Evolutionary conservation across 2,113 vertebrate genomes (phyloP).

Genomic region (Dinomys branickii): DNA sequence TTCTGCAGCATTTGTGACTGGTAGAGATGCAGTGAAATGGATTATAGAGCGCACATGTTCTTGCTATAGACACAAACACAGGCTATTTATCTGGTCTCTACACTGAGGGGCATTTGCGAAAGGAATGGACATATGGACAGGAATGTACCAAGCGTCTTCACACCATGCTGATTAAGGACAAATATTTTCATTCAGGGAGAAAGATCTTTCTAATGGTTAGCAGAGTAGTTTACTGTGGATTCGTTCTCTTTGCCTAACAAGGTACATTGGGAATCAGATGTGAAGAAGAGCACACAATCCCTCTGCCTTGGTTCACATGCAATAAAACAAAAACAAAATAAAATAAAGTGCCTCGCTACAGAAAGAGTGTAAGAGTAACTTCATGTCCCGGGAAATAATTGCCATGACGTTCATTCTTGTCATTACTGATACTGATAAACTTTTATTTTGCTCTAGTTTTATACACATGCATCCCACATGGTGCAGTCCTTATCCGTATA

Average conservation of each 20-base stretch:
- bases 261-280: background rate
- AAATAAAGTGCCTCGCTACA: background rate
- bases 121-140: background rate
- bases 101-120: background rate
- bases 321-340: background rate
- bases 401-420: background rate
- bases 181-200: background rate
- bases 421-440: background rate
- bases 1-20: background rate
- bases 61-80: background rate
- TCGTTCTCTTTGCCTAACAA: background rate
- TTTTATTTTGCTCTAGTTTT: background rate
- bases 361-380: background rate
- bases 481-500: background rate
- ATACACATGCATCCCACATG: background rate
- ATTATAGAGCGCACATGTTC: background rate
- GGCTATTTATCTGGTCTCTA: background rate
- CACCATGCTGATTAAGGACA: background rate
- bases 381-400: background rate
- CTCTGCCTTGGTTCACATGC: rapidly evolving
- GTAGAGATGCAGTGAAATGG: background rate
- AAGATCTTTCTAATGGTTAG: too few relatives aligned
- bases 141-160: background rate
- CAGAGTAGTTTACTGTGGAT: background rate
- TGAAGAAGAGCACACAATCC: background rate